These are phyloP conservation scores for Malurus leucopterus DNA, from an alignment of 2,797 vertebrate genomes.

Conservation along the genomic window DNA sequence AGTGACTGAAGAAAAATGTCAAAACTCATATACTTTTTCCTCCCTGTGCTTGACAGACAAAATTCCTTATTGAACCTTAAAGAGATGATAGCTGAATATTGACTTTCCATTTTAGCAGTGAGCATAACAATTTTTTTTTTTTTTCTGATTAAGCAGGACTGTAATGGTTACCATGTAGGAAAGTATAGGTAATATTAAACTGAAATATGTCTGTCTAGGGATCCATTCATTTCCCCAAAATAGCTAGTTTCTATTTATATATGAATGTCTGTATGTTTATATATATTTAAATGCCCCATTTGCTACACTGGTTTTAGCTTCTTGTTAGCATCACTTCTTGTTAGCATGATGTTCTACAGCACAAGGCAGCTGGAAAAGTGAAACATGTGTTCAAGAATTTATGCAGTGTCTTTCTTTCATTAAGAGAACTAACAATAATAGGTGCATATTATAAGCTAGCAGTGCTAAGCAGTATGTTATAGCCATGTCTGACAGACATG, in stretches of 20 bases:
- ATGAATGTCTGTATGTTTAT: constrained; percentile 74
- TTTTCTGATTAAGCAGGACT: constrained; percentile 46
- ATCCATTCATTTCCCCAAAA: constrained; percentile 71
- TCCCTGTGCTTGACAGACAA: background rate
- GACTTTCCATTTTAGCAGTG: constrained; percentile 27
- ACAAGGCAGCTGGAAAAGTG: constrained; percentile 69
- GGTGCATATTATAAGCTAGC: constrained; percentile 63
- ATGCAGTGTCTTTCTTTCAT: constrained; percentile 81
- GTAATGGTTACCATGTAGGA: constrained; percentile 65
- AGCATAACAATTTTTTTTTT: constrained; percentile 29
- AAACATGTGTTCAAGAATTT: constrained; percentile 76
- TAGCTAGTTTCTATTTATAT: constrained; percentile 71
- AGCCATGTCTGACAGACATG: constrained; percentile 63
- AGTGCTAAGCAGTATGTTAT: constrained; percentile 69
- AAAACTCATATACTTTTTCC: constrained; percentile 12
- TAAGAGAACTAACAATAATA: constrained; percentile 72
- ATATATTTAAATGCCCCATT: constrained; percentile 78
- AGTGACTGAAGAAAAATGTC: constrained; percentile 22
- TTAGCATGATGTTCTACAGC: constrained; percentile 78
- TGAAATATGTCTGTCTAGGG: constrained; percentile 73
- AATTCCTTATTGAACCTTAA: constrained; percentile 28
- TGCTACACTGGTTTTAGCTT: constrained; percentile 76
- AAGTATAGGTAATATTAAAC: constrained; percentile 70
- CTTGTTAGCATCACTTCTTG: constrained; percentile 79
- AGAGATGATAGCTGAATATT: constrained; percentile 41